These are phyloP conservation scores for Drosophila subobscura DNA, from an alignment of 1,140 invertebrate genomes.

Conservation along the genomic window DNA sequence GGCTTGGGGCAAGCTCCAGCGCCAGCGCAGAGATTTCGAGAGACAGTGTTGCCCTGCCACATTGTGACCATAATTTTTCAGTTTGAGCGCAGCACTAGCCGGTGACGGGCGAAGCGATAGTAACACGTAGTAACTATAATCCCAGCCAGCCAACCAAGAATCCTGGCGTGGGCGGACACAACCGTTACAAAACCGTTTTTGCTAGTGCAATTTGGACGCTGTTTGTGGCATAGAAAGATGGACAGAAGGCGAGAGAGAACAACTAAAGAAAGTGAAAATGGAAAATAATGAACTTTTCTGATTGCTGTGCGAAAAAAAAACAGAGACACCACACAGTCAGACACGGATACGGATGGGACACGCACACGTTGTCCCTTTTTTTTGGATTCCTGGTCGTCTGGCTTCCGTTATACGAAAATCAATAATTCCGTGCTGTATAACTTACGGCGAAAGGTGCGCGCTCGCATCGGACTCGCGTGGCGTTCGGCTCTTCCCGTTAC, in stretches of 20 bases:
- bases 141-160: constrained; percentile 37
- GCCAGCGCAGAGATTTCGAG: constrained; percentile 73
- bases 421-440: constrained; percentile 81
- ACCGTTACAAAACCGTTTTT: too few species aligned
- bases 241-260: constrained; percentile 28
- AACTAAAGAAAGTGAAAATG: constrained; percentile 10
- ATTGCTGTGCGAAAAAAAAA: too few species aligned
- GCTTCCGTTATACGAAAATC: constrained; percentile 77
- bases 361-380: constrained; percentile 48
- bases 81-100: constrained; percentile 75
- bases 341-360: too few species aligned
- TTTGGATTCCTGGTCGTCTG: constrained; percentile 32
- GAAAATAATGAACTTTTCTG: constrained; percentile 3
- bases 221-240: background rate
- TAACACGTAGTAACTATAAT: constrained; percentile 16
- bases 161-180: background rate
- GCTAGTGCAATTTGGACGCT: too few species aligned
- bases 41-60: constrained; percentile 40
- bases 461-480: constrained; percentile 18
- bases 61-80: constrained; percentile 74
- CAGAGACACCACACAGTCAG: too few species aligned
- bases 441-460: constrained; percentile 78
- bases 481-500: constrained; percentile 26
- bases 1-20: constrained; percentile 46
- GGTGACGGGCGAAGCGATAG: constrained; percentile 74